Evolutionary conservation across 2,888 invertebrate species (phyloP).

Genomic region (Laspeyria flexula): DNA sequence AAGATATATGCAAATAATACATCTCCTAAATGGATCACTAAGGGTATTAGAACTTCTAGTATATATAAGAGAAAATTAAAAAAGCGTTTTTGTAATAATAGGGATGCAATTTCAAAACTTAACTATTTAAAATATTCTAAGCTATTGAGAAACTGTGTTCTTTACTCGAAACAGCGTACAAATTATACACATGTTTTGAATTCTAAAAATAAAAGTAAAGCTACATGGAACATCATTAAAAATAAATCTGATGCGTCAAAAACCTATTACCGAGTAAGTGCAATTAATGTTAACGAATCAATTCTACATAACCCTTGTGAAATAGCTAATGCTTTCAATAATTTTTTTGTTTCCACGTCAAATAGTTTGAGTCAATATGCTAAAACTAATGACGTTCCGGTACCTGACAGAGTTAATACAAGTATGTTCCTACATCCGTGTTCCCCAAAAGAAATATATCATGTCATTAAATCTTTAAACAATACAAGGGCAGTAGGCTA

Average conservation of each 20-base stretch:
- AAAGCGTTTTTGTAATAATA: neutral
- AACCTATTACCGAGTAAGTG: neutral
- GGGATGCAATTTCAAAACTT: neutral
- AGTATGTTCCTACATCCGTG: too few species aligned
- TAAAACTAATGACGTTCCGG: too few species aligned
- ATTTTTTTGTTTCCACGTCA: neutral
- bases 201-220: neutral
- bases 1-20: neutral
- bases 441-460: neutral
- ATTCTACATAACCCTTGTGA: neutral
- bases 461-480: neutral
- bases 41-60: neutral
- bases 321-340: neutral
- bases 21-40: neutral
- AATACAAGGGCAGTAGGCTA: neutral
- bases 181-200: neutral
- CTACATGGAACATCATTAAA: too few species aligned
- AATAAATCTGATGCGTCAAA: neutral
- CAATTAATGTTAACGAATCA: neutral
- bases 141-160: neutral
- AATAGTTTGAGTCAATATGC: too few species aligned
- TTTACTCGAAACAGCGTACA: neutral
- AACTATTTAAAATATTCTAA: neutral
- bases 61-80: neutral
- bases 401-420: too few species aligned